These are phyloP conservation scores for Habroteleia sp. DNA, from an alignment of 2,888 invertebrate genomes.

Conservation along the genomic window DNA sequence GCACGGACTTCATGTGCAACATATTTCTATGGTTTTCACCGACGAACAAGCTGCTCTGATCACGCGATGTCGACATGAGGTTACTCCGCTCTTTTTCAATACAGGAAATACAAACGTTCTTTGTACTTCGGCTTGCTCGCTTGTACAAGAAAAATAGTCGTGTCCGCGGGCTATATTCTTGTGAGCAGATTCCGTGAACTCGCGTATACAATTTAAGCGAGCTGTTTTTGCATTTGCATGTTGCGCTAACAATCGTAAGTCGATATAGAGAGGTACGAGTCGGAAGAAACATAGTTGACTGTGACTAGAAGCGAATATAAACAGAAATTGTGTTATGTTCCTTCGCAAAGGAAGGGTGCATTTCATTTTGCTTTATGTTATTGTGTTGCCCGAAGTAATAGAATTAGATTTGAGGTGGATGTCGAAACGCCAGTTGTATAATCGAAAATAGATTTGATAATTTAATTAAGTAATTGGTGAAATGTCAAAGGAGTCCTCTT, in stretches of 20 bases:
- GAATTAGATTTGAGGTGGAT: constrained; percentile 4
- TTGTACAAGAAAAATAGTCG: constrained; percentile 56
- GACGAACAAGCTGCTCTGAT: constrained; percentile 58
- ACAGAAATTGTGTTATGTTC: constrained; percentile 34
- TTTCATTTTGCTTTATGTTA: constrained; percentile 7
- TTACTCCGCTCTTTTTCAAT: constrained; percentile 54
- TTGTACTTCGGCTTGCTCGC: constrained; percentile 52
- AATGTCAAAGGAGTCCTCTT: too few species aligned
- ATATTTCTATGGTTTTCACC: constrained; percentile 57
- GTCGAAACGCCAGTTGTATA: too few species aligned
- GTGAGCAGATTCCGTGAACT: constrained; percentile 51
- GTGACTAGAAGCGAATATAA: constrained; percentile 33
- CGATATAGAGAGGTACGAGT: constrained; percentile 17
- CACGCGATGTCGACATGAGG: constrained; percentile 61
- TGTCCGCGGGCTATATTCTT: constrained; percentile 52
- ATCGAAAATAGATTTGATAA: too few species aligned
- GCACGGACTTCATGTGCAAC: constrained; percentile 41
- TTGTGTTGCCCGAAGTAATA: background rate
- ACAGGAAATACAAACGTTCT: constrained; percentile 61
- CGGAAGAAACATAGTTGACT: constrained; percentile 26
- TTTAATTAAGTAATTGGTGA: too few species aligned
- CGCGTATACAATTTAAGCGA: constrained; percentile 56
- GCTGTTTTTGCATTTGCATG: constrained; percentile 56
- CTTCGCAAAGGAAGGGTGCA: constrained; percentile 3
- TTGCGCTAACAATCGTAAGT: constrained; percentile 45